Evolutionary conservation across 2,888 invertebrate species (phyloP), one percentile per base, ranked within the genome.

Genomic region (Pandemis heparana): DNA sequence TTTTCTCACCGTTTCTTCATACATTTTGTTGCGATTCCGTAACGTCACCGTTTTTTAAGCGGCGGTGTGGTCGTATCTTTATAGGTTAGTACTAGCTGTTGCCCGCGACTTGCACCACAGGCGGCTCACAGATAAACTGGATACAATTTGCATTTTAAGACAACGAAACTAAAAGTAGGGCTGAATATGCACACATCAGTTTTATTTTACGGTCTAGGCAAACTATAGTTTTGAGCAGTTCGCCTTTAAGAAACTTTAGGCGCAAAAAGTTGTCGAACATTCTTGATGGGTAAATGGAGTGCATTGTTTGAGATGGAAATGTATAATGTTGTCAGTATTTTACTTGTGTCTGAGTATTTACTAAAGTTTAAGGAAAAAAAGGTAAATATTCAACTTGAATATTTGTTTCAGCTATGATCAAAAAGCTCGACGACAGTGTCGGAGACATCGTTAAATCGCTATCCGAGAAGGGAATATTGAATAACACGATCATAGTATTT

Each of bases 401-500:
- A 62, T 71, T 71, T 62, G 75, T 95, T 95, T 73, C 86, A 97
- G 98, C 97, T 10, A 97, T 98, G 96, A 95, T 98, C 1, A 96
- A 97, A 32, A 96, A 96, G 79, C 90, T 99, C 81, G 99, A 99
- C 85, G 96, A 97, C 74, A 97, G 98, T 53, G 96, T 99, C 0
- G 98, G 98, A 0, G 95, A 96, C 51, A 95, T 99, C 14, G 95
- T 98, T 0, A 85, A 95, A 65, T 96, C 97, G 5, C 90, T 99
- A 70, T 92, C 95, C 68, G 86, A 95, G 0, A 96, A 95, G 74
- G 94, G 95, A 1, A 96, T 98, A 90, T 91, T 98, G 77, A 93
- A 97, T 60, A 97, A 98, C 85, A 97, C 98, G 0, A 96, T 99
- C 62, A 95, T 99, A 69, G 89, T 98, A 0, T 99, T 99, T 85